A percentile compares a stretch with the other conserved stretches of the same genome.
These are phyloP conservation scores for Protosalanx chinensis DNA, from an alignment of 2,797 vertebrate genomes.

Conservation along the genomic window DNA sequence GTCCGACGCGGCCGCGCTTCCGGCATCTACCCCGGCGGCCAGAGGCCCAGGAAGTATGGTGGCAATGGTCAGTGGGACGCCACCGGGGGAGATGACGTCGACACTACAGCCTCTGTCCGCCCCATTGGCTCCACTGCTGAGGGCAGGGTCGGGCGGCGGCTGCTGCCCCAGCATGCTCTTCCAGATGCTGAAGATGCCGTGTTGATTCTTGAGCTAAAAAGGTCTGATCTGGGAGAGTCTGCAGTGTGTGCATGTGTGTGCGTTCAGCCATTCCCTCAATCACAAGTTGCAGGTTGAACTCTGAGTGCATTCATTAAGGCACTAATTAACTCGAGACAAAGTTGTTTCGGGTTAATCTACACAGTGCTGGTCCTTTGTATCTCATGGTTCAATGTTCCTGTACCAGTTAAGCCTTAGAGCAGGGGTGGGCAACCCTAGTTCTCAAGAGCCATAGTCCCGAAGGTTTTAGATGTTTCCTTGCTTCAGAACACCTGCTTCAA, in stretches of 20 bases:
- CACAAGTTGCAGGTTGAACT: constrained; percentile 6
- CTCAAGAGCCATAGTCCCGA: no score
- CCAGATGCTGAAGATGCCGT: constrained; percentile 6
- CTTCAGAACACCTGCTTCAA: no score
- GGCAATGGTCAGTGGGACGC: background rate
- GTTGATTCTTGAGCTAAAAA: constrained; percentile 16
- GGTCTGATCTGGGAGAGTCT: background rate
- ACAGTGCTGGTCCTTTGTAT: background rate
- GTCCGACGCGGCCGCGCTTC: background rate
- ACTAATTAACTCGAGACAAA: constrained; percentile 1
- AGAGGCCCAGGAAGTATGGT: background rate
- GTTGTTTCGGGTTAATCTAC: constrained; percentile 52
- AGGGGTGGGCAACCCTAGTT: no score
- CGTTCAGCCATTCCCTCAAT: background rate
- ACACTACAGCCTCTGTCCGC: background rate
- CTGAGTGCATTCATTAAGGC: constrained; percentile 24
- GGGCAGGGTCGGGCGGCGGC: constrained; percentile 22
- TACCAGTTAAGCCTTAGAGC: background rate
- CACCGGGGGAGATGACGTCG: constrained; percentile 60
- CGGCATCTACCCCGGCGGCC: no score
- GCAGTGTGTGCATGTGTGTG: background rate
- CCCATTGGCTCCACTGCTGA: background rate
- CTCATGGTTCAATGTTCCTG: background rate
- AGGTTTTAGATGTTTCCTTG: no score
- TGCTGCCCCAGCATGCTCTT: constrained; percentile 9